Evolutionary conservation across 2,113 vertebrate genomes (phyloP), one percentile per base, ranked within the genome.

Genomic region (Geococcyx californianus): DNA sequence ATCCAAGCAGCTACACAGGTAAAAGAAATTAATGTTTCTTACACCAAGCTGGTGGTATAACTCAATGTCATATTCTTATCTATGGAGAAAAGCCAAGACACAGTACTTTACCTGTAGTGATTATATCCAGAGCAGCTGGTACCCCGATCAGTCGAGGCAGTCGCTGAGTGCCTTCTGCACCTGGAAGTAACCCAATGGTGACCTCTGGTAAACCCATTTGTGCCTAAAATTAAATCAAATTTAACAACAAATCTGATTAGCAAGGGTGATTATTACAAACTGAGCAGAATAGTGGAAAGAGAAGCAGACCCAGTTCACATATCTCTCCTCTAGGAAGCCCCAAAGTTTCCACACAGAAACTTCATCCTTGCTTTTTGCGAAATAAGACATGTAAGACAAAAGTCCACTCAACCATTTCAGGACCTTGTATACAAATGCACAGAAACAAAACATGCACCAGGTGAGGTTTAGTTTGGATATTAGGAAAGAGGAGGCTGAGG

Each of bases 131-230:
- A 42, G 99, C 98, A 91, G 98, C 98, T 69, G 98, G 98, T 54
- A 99, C 64, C 19, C 99, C 99, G 52, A 98, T 98, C 89, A 99
- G 98, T 62, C 99, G 98, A 64, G 99, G 99, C 14, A 99, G 97
- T 66, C 99, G 97, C 74, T 99, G 99, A 64, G 98, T 98, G 88
- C 99, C 99, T 91, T 98, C 98, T 81, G 97, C 99, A 96, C 97
- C 98, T 69, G 99, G 99, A 90, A 99, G 95, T 74, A 99, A 49
- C 79, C 99, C 99, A 89, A 99, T 28, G 20, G 83, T 97, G 88
- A 99, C 99, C 97, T 99, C 99, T 88, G 99, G 99, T 38, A 99
- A 98, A 70, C 98, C 99, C 85, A 99, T 38, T 76, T 4, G 92
- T 81, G 98, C 98, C 99, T 99, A 87, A 84, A 92, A 84, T 17